Evolutionary conservation across 2,888 invertebrate species (phyloP).

Genomic region (Megalurothrips usitatus): DNA sequence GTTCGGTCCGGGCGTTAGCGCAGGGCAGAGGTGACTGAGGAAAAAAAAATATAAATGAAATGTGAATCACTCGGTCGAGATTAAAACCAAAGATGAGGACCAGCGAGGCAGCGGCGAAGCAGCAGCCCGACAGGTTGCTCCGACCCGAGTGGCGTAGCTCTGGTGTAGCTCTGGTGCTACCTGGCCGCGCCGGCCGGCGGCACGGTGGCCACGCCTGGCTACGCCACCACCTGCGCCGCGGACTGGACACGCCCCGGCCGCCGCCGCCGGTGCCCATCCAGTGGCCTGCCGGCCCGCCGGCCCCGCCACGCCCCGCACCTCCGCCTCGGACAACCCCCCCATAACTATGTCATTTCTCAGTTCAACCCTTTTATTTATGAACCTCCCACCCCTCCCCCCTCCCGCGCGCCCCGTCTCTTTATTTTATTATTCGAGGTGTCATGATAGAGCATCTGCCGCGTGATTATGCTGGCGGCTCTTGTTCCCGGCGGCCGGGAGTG

Average conservation of each 20-base stretch:
- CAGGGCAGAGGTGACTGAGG: neutral
- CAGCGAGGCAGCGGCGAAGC: no score
- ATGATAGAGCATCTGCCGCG: slow-evolving; percentile 18
- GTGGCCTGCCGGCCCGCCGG: neutral
- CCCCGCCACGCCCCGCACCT: neutral
- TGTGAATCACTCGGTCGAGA: slow-evolving; percentile 1
- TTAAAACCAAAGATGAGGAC: neutral
- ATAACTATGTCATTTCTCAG: slow-evolving; percentile 26
- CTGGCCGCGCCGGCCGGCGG: neutral
- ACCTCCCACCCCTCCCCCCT: neutral
- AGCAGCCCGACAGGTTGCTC: neutral
- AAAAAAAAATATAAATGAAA: neutral
- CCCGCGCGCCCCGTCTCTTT: neutral
- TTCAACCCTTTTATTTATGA: slow-evolving; percentile 26
- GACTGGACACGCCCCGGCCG: neutral
- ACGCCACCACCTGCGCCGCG: neutral
- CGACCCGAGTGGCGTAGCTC: neutral
- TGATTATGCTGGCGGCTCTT: slow-evolving; percentile 6
- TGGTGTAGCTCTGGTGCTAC: neutral
- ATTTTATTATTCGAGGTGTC: slow-evolving; percentile 25
- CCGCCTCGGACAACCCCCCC: neutral
- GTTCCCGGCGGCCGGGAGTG: neutral
- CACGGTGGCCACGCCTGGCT: neutral
- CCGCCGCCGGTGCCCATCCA: neutral
- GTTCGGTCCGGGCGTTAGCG: neutral